Percentiles rank a stretch among this genome's conserved stretches.
These are phyloP conservation scores for Pampusana beccarii DNA, from an alignment of 2,113 vertebrate genomes.

Conservation along the genomic window DNA sequence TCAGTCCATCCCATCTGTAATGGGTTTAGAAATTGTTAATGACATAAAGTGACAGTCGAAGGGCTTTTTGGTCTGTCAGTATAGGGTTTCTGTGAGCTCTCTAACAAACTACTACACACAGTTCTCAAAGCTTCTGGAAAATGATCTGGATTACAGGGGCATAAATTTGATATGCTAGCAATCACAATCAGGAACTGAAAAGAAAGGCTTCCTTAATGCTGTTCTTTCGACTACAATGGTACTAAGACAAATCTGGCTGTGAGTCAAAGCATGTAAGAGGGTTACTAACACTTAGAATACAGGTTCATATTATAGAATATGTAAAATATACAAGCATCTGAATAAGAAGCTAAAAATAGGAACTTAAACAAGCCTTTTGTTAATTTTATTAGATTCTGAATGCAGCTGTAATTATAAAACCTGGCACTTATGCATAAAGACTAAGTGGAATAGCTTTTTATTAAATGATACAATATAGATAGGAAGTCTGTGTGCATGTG, in stretches of 20 bases:
- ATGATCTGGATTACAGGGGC: conserved; percentile 79
- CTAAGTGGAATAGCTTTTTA: conserved; percentile 23
- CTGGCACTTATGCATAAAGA: conserved; percentile 35
- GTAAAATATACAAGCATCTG: conserved; percentile 64
- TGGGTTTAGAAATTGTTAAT: conserved; percentile 86
- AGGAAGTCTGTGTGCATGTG: background rate
- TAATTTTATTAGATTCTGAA: conserved; percentile 57
- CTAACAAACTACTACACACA: conserved; percentile 73
- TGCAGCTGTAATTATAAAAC: conserved; percentile 55
- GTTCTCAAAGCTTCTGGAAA: conserved; percentile 78
- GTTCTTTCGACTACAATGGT: conserved; percentile 71
- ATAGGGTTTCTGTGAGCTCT: conserved; percentile 78
- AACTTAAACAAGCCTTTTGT: conserved; percentile 67
- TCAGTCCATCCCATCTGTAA: conserved; percentile 84
- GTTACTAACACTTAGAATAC: conserved; percentile 51
- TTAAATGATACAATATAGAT: background rate
- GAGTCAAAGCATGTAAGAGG: conserved; percentile 59
- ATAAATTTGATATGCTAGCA: conserved; percentile 81
- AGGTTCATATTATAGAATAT: conserved; percentile 45
- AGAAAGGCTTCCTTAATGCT: conserved; percentile 75
- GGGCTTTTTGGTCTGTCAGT: conserved; percentile 77
- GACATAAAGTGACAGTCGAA: conserved; percentile 83
- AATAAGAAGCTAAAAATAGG: conserved; percentile 59
- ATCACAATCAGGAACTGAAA: conserved; percentile 72
- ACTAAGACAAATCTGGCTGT: conserved; percentile 72